phyloP scores from a whole-genome alignment of 2,797 vertebrate species.

The Ctenopoma kingsleyae region DNA sequence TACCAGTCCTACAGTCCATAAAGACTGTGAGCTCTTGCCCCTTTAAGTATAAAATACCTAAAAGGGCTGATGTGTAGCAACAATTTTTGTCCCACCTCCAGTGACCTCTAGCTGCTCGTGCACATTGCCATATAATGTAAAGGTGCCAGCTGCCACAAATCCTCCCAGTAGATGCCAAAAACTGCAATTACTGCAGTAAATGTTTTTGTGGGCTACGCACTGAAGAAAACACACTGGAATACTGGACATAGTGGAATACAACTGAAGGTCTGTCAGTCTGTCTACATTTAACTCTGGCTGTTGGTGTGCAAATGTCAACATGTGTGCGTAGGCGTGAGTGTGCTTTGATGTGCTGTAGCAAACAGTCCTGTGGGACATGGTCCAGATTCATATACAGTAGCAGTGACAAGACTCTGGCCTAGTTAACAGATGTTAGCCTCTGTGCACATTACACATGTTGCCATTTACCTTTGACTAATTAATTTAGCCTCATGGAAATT shows the following conservation, averaged over 20 bases:
- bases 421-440: conserved; percentile 67
- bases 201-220: conserved; percentile 1
- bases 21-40: neutral
- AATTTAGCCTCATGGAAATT: conserved; percentile 16
- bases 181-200: conserved; percentile 5
- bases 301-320: conserved; percentile 15
- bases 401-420: conserved; percentile 61
- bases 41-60: conserved; percentile 10
- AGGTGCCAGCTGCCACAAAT: conserved; percentile 43
- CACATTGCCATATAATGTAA: conserved; percentile 24
- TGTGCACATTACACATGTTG: conserved; percentile 32
- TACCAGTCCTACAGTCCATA: too few relatives aligned
- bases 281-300: conserved; percentile 15
- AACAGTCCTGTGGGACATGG: conserved; percentile 69
- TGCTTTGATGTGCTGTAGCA: conserved; percentile 26
- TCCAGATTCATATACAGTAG: conserved; percentile 73
- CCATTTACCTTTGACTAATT: conserved; percentile 28
- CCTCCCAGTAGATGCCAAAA: conserved; percentile 8
- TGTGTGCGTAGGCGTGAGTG: conserved; percentile 13
- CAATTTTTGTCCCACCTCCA: conserved; percentile 22
- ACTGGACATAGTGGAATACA: neutral
- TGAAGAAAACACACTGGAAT: neutral
- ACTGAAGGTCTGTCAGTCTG: conserved; percentile 8
- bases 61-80: conserved; percentile 12
- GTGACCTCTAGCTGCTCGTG: conserved; percentile 31